These are phyloP conservation scores for Drosophila longiperda DNA, from an alignment of 2,888 invertebrate species.

Conservation along the genomic window DNA sequence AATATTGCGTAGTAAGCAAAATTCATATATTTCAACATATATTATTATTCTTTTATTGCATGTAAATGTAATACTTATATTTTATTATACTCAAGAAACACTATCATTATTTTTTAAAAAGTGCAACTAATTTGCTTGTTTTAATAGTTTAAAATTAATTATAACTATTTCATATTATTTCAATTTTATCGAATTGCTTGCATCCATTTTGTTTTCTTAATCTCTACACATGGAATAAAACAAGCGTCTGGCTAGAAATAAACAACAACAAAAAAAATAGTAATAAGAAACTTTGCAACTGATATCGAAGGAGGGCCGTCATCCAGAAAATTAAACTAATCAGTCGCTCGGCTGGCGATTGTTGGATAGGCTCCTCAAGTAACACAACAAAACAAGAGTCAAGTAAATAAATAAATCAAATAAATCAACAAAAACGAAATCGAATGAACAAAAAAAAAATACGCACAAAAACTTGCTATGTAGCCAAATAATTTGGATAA, in stretches of 20 bases:
- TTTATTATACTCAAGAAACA: background rate
- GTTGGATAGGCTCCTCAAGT: slow-evolving; percentile 45
- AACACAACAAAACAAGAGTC: slow-evolving; percentile 35
- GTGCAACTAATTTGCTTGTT: background rate
- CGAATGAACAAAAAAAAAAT: slow-evolving; percentile 16
- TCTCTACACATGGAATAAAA: background rate
- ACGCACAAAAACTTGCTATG: slow-evolving; percentile 40
- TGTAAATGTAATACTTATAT: background rate
- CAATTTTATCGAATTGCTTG: background rate
- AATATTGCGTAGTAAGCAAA: background rate
- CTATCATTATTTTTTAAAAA: background rate
- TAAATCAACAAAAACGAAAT: slow-evolving; percentile 59
- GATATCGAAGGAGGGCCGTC: slow-evolving; percentile 33
- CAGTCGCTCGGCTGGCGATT: slow-evolving; percentile 75
- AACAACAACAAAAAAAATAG: background rate
- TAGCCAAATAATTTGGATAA: slow-evolving; percentile 69
- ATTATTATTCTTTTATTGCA: background rate
- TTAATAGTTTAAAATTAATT: background rate
- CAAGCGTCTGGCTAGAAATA: background rate
- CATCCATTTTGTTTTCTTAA: background rate
- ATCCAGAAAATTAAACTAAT: slow-evolving; percentile 75
- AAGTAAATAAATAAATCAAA: slow-evolving; percentile 79
- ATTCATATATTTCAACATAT: background rate
- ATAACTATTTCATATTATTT: slow-evolving; percentile 3
- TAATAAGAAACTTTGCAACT: slow-evolving; percentile 34